A percentile compares a stretch with the other conserved stretches of the same genome.
Evolutionary conservation across 2,888 invertebrate species (phyloP).

Genomic region (Formica aserva): DNA sequence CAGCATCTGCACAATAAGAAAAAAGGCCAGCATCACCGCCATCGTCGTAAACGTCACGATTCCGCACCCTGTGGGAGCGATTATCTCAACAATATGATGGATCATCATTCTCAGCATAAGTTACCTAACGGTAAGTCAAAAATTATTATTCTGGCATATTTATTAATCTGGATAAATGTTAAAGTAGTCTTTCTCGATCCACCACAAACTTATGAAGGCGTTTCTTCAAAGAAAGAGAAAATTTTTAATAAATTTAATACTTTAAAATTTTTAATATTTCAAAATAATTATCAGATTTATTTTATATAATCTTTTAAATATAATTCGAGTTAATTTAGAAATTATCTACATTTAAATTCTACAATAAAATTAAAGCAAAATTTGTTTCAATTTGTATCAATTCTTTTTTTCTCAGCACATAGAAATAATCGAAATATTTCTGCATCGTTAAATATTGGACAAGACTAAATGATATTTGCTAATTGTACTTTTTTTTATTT

Average conservation of each 20-base stretch:
- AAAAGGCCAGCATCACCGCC: slow-evolving; percentile 72
- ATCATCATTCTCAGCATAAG: slow-evolving; percentile 71
- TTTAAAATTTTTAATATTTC: neutral
- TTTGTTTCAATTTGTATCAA: neutral
- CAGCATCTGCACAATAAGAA: slow-evolving; percentile 67
- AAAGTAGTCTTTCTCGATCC: neutral
- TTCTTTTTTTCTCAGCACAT: neutral
- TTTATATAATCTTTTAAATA: neutral
- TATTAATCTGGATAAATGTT: neutral
- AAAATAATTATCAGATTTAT: neutral
- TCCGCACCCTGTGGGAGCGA: slow-evolving; percentile 82
- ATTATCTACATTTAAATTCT: neutral
- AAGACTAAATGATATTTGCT: neutral
- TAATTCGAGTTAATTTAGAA: neutral
- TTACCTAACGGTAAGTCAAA: slow-evolving; percentile 72
- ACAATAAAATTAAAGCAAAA: neutral
- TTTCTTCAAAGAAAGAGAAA: neutral
- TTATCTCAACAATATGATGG: slow-evolving; percentile 74
- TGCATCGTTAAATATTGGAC: neutral
- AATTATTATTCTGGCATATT: neutral
- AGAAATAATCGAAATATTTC: neutral
- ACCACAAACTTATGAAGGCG: neutral
- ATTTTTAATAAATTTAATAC: neutral
- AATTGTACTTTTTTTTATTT: slow-evolving; percentile 7
- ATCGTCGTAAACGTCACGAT: slow-evolving; percentile 80